Evolutionary conservation across 2,113 vertebrate species (phyloP).

Genomic region (Brachypodius melanocephalos): DNA sequence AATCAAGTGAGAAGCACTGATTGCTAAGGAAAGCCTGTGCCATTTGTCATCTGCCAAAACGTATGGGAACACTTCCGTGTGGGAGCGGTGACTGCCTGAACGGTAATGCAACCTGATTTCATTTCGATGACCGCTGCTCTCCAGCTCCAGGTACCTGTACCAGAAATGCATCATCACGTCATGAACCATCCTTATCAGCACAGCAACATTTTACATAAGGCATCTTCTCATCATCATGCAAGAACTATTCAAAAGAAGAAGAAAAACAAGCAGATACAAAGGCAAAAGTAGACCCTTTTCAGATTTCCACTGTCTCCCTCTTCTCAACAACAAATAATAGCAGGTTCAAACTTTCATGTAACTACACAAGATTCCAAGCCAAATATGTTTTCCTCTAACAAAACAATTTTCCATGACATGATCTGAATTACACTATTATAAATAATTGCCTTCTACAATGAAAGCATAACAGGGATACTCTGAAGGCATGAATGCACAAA

Average conservation of each 20-base stretch:
- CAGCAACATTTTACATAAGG: neutral
- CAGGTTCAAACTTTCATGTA: neutral
- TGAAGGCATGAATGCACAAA: neutral
- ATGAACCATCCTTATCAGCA: neutral
- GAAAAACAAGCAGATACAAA: neutral
- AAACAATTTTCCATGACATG: neutral
- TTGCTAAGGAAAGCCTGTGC: constrained; percentile 91
- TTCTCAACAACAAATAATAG: neutral
- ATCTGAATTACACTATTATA: neutral
- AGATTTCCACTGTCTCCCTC: neutral
- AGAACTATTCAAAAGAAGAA: neutral
- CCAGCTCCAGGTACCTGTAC: constrained; percentile 91
- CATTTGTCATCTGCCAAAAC: constrained; percentile 93
- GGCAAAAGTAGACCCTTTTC: neutral
- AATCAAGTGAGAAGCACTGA: constrained; percentile 93
- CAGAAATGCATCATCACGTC: neutral
- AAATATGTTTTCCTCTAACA: neutral
- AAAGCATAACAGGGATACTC: neutral
- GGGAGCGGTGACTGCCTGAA: constrained; percentile 83
- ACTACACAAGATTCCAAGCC: neutral
- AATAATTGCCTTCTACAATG: neutral
- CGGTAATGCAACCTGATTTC: constrained; percentile 94
- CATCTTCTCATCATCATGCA: neutral
- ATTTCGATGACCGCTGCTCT: constrained; percentile 95
- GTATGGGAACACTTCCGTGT: constrained; percentile 95